Conservation (phyloP, 2,113 vertebrate genomes). For the Mesitornis unicolor region DNA sequence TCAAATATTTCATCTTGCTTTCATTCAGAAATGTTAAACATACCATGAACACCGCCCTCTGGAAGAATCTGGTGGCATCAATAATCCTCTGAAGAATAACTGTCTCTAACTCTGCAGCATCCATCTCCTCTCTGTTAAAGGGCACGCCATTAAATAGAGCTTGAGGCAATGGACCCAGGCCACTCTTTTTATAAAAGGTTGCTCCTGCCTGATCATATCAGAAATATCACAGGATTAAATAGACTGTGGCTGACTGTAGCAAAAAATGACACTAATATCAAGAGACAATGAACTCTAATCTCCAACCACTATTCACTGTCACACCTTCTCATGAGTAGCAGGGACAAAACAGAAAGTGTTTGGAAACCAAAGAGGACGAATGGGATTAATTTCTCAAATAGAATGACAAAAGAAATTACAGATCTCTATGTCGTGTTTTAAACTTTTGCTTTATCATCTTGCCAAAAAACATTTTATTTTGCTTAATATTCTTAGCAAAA, state of each 20-base stretch:
- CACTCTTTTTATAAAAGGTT: conserved; percentile 85
- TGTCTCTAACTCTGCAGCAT: conserved; percentile 82
- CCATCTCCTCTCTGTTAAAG: conserved; percentile 83
- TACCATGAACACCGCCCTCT: conserved; percentile 89
- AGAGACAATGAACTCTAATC: background rate
- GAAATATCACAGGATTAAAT: conserved; percentile 59
- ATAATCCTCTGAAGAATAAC: conserved; percentile 87
- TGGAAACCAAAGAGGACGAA: background rate
- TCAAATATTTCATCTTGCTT: background rate
- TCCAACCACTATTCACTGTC: background rate
- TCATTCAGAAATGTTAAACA: conserved; percentile 43
- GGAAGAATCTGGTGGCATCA: conserved; percentile 82
- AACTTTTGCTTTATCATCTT: background rate
- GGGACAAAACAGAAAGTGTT: background rate
- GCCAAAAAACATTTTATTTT: background rate
- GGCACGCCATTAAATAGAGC: conserved; percentile 92
- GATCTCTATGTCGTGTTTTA: background rate
- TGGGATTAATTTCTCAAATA: background rate
- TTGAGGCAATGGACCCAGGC: conserved; percentile 86
- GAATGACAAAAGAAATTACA: background rate
- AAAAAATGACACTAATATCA: conserved; percentile 12
- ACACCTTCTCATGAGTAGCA: background rate
- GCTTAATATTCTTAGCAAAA: background rate
- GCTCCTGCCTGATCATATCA: conserved; percentile 81
- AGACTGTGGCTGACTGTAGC: background rate